phyloP scores from a whole-genome alignment of 2,113 vertebrate species.

The Phalacrocorax pelagicus region DNA sequence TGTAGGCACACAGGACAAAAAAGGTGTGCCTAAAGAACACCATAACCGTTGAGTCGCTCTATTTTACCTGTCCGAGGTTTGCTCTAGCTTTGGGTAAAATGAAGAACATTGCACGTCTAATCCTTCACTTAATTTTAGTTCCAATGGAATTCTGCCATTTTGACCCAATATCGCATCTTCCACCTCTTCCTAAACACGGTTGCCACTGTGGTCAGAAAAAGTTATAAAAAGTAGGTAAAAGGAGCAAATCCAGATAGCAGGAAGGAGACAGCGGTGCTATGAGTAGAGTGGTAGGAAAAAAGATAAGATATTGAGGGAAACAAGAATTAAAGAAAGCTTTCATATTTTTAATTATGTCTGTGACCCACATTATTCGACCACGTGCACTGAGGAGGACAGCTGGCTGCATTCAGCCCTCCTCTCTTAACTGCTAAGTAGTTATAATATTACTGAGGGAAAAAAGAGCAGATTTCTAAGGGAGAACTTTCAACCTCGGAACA shows the following conservation, averaged over 20 bases:
- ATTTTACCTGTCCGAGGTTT: background rate
- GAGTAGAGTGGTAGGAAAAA: background rate
- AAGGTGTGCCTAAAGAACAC: background rate
- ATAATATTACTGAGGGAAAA: background rate
- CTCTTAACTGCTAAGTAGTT: background rate
- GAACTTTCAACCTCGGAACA: background rate
- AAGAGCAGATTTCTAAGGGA: background rate
- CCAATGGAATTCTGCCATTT: background rate
- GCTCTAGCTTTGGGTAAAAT: background rate
- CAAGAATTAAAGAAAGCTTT: background rate
- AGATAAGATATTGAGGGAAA: background rate
- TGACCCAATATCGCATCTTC: background rate
- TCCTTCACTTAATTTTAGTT: background rate
- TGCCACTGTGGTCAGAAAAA: background rate
- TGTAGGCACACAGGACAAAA: background rate
- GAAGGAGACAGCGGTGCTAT: background rate
- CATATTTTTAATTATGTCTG: background rate
- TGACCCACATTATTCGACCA: background rate
- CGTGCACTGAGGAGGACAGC: background rate
- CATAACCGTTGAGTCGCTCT: fast-evolving
- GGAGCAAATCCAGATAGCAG: background rate
- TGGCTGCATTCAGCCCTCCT: background rate
- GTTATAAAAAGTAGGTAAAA: background rate
- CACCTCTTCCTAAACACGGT: background rate
- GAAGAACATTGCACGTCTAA: background rate